Evolutionary conservation across 2,113 vertebrate genomes (phyloP).

Genomic region (Enhydra lutris): DNA sequence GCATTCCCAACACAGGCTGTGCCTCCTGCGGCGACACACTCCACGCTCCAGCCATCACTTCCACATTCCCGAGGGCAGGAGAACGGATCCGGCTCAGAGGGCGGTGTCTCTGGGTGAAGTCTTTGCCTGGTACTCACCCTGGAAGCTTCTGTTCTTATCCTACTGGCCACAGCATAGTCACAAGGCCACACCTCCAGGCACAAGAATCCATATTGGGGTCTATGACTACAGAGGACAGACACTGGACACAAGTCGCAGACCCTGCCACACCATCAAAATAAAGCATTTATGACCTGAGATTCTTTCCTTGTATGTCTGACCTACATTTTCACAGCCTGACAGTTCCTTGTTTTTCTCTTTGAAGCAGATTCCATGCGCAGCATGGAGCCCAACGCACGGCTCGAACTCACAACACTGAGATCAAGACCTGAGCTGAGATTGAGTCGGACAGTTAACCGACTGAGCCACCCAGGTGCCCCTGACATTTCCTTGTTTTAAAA

Average conservation of each 20-base stretch:
- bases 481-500: not conserved
- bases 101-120: not conserved
- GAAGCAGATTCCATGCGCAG: not conserved
- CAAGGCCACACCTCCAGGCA: not conserved
- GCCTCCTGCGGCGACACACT: fast-evolving
- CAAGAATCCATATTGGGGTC: not conserved
- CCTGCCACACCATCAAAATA: not conserved
- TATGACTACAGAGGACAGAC: not conserved
- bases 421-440: not conserved
- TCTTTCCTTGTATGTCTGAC: not conserved
- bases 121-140: too few species aligned
- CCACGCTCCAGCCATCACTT: not conserved
- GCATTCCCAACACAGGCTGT: not conserved
- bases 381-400: not conserved
- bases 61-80: not conserved
- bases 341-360: not conserved
- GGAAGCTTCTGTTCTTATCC: not conserved
- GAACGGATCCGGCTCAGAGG: not conserved
- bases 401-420: not conserved
- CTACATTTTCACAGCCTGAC: not conserved
- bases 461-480: too few species aligned
- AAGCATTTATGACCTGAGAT: not conserved
- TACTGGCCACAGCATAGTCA: not conserved
- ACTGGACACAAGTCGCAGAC: not conserved
- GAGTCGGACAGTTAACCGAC: not conserved